A percentile compares a stretch with the other conserved stretches of the same genome.
These are phyloP conservation scores for Cephus rjabovi DNA, from an alignment of 2,888 invertebrate species.

Conservation along the genomic window DNA sequence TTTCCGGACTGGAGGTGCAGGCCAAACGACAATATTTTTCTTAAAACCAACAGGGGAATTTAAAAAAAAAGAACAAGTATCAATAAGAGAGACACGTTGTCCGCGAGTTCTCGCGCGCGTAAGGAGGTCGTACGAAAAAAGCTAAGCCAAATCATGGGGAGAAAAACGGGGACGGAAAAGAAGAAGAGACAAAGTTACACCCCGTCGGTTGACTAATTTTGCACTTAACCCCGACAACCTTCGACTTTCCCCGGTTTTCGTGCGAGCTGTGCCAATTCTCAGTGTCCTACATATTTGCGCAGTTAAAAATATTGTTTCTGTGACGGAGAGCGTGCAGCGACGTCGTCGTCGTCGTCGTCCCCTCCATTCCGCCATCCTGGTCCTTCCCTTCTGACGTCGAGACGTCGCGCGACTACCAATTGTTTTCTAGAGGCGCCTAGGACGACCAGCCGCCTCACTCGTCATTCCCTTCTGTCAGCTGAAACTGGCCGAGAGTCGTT, in stretches of 20 bases:
- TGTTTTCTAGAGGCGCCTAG: constrained; percentile 3
- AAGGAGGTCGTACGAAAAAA: not conserved
- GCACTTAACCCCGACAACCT: constrained; percentile 8
- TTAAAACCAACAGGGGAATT: not conserved
- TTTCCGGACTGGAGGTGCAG: not conserved
- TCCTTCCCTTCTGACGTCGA: not conserved
- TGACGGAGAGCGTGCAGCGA: constrained; percentile 5
- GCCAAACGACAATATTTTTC: not conserved
- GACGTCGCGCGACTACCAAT: not conserved
- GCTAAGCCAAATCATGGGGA: not conserved
- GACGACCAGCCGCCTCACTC: not conserved
- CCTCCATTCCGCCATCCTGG: not conserved
- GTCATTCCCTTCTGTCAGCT: not conserved
- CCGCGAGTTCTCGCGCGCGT: not conserved
- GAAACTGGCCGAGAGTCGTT: not conserved
- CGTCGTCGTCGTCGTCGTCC: not conserved
- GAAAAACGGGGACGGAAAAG: not conserved
- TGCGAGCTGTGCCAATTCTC: not conserved
- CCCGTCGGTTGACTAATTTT: constrained; percentile 1
- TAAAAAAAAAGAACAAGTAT: not conserved
- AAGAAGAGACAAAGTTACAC: not conserved
- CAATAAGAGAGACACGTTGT: not conserved
- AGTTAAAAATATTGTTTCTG: constrained; percentile 36
- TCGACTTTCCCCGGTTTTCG: constrained; percentile 7
- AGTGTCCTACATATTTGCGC: constrained; percentile 33